Conservation (phyloP, 2,888 invertebrate species). For the Phyllotreta cruciferae region DNA sequence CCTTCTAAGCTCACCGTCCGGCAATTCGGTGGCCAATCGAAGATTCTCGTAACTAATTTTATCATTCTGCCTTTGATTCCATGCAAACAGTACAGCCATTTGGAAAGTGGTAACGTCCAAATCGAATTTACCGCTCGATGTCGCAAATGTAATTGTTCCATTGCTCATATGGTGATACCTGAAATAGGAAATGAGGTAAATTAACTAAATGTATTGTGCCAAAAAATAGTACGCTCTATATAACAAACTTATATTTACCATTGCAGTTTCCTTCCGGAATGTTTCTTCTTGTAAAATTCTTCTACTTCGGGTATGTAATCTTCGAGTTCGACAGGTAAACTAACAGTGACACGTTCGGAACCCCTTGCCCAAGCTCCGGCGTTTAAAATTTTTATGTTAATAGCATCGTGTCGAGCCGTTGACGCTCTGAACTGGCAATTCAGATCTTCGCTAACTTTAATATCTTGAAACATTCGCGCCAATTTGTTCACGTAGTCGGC, state of each 20-base stretch:
- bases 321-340: slow-evolving; percentile 95
- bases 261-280: slow-evolving; percentile 95
- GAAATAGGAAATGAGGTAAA: slow-evolving; percentile 4
- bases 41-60: slow-evolving; percentile 97
- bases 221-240: neutral
- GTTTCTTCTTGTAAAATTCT: slow-evolving; percentile 97
- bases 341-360: slow-evolving; percentile 93
- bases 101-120: slow-evolving; percentile 99
- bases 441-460: slow-evolving; percentile 96
- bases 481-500: slow-evolving; percentile 99
- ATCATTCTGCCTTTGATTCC: slow-evolving; percentile 95
- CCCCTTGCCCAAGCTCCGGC: slow-evolving; percentile 94
- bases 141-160: slow-evolving; percentile 95
- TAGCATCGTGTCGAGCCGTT: slow-evolving; percentile 82
- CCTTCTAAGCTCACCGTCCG: slow-evolving; percentile 91
- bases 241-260: slow-evolving; percentile 68
- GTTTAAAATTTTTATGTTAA: slow-evolving; percentile 98
- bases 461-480: slow-evolving; percentile 97
- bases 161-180: slow-evolving; percentile 97
- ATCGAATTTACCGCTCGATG: slow-evolving; percentile 92
- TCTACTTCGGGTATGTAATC: slow-evolving; percentile 99
- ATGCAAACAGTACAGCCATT: slow-evolving; percentile 98
- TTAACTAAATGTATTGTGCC: neutral
- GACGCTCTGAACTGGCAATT: slow-evolving; percentile 82
- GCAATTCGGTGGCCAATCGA: slow-evolving; percentile 93